Evolutionary conservation across 35 echinoderm and acorn worm genomes (phyloP), one percentile per base, ranked within the genome.

Genomic region (Apostichopus parvimensis): DNA sequence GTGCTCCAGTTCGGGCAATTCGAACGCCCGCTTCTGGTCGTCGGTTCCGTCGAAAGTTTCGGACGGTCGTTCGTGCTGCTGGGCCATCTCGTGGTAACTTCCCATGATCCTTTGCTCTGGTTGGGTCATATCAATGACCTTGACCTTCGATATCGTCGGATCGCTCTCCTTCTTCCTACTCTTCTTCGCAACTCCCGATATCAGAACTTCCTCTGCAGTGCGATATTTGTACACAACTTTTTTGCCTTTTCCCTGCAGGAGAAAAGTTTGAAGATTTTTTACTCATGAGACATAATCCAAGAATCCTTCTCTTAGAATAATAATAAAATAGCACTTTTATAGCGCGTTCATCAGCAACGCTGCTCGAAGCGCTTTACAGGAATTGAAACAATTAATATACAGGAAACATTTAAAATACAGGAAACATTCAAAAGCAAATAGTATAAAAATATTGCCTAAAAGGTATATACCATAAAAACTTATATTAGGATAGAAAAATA

Each of bases 101-200:
- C 80, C 77, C 80, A 99, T 86, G 10, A 99, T 93, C 13, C 93
- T 85, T 93, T 99, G 91, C 77, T 99, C 97, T 15, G 91, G 93
- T 9, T 95, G 93, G 2, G 97, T 99, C 97, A 99, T 94, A 79
- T 99, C 97, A 56, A 99, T 99, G 6, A 99, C 97, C 62, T 99
- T 99, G 21, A 99, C 97, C 5, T 94, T 93, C 14, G 92, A 70
- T 5, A 96, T 91, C 21, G 60, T 25, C 0, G 64, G 21, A 18
- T 93, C 90, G 1, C 92, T 59, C 6, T 80, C 76, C 3, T 68
- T 17, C 55, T 59, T 82, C n/a, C 85, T 90, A 23, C 72, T 57
- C 79, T 94, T 95, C 60, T 93, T 94, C 5, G 57, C 17, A 18
- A 93, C 86, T 0, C 79, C 93, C 6, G 87, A 91, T 86, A 93